Conservation (phyloP, 2,113 vertebrate genomes). For the Zapornia atra region DNA sequence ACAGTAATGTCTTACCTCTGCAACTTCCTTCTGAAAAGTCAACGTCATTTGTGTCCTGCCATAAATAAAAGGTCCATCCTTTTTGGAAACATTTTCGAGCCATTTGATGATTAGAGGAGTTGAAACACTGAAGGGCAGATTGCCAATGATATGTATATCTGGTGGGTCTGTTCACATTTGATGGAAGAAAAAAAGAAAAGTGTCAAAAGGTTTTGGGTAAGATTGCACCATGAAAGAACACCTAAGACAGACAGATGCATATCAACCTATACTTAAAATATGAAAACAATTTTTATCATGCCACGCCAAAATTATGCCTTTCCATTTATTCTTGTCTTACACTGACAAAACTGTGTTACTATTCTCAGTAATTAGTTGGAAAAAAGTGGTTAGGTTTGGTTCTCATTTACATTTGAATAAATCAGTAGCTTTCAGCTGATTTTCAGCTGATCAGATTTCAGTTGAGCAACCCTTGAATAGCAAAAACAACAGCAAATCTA, state of each 20-base stretch:
- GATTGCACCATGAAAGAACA: not conserved
- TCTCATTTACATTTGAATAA: not conserved
- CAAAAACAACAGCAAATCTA: not conserved
- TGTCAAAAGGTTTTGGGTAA: not conserved
- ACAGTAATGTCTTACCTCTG: constrained; percentile 80
- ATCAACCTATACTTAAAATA: not conserved
- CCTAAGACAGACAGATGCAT: fast-evolving
- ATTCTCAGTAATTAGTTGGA: not conserved
- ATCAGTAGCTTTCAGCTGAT: not conserved
- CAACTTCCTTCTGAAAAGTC: constrained; percentile 99
- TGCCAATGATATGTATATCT: constrained; percentile 93
- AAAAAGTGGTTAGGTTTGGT: not conserved
- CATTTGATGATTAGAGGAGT: constrained; percentile 94
- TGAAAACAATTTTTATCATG: not conserved
- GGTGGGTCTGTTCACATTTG: constrained; percentile 84
- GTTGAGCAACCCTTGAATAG: not conserved
- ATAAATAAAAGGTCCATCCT: constrained; percentile 86
- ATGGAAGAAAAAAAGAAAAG: not conserved
- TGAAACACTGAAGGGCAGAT: constrained; percentile 94
- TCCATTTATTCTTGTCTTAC: not conserved
- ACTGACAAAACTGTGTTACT: not conserved
- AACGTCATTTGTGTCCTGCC: constrained; percentile 91
- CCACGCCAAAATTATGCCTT: not conserved
- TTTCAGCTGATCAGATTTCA: not conserved
- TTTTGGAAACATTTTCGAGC: constrained; percentile 85